These are phyloP conservation scores for Tortrix viridana DNA, from an alignment of 2,888 invertebrate species.

Conservation along the genomic window DNA sequence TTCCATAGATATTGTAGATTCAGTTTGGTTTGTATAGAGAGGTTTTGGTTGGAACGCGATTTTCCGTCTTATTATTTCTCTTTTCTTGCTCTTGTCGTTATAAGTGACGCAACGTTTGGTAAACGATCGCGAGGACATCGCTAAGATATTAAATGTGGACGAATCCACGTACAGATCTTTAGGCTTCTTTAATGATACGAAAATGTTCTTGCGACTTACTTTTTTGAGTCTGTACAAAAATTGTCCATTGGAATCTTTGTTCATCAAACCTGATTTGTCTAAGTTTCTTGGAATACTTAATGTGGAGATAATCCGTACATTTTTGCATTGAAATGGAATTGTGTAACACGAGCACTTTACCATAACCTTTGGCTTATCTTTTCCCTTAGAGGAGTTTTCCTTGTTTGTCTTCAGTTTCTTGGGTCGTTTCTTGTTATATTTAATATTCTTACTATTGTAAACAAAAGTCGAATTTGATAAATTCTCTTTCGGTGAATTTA, in stretches of 20 bases:
- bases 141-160: constrained; percentile 58
- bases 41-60: constrained; percentile 51
- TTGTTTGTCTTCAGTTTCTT: constrained; percentile 1
- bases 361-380: constrained; percentile 1
- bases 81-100: constrained; percentile 42
- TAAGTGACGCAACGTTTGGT: constrained; percentile 53
- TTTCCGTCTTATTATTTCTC: constrained; percentile 37
- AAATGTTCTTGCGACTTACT: constrained; percentile 47
- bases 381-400: background rate
- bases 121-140: constrained; percentile 59
- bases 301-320: constrained; percentile 64
- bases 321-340: constrained; percentile 55
- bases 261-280: background rate
- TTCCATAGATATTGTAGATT: constrained; percentile 40
- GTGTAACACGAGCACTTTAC: constrained; percentile 50
- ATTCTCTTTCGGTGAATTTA: constrained; percentile 43
- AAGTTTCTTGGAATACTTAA: constrained; percentile 68
- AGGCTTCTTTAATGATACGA: constrained; percentile 46
- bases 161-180: constrained; percentile 46
- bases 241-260: constrained; percentile 38
- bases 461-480: constrained; percentile 62
- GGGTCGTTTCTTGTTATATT: background rate
- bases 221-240: constrained; percentile 46
- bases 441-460: constrained; percentile 45
- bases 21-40: constrained; percentile 46